A percentile compares a stretch with the other conserved stretches of the same genome.
phyloP scores from a whole-genome alignment of 2,797 vertebrate genomes.

The Bufotes viridis region DNA sequence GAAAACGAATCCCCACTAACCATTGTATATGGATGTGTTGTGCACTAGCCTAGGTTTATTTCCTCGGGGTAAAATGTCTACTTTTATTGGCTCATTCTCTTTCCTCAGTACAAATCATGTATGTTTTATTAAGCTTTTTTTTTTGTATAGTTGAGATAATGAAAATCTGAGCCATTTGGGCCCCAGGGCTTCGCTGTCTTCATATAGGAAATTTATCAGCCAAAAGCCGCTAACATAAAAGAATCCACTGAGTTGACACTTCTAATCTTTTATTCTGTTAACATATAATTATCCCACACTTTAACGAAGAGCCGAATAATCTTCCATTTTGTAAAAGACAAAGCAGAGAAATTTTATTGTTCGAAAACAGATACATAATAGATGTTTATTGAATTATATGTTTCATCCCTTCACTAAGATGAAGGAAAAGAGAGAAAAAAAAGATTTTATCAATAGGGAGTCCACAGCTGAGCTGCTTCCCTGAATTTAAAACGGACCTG shows the following conservation, averaged over 20 bases:
- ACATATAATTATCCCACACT: slow-evolving; percentile 33
- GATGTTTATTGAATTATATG: not conserved
- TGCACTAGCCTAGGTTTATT: not conserved
- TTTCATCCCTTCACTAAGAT: not conserved
- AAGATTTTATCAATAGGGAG: not conserved
- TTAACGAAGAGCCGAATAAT: slow-evolving; percentile 45
- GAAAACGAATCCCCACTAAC: not conserved
- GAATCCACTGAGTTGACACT: slow-evolving; percentile 48
- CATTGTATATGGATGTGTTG: not conserved
- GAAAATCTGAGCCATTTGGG: slow-evolving; percentile 34
- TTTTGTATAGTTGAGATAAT: slow-evolving; percentile 48
- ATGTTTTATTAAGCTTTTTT: slow-evolving; percentile 44
- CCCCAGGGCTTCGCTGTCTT: slow-evolving; percentile 33
- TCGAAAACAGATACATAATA: slow-evolving; percentile 26
- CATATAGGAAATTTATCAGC: slow-evolving; percentile 50
- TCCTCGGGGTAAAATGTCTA: not conserved
- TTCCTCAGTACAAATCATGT: slow-evolving; percentile 25
- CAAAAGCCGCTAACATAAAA: slow-evolving; percentile 18
- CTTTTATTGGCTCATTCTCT: not conserved
- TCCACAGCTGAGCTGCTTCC: not conserved
- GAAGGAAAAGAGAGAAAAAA: not conserved
- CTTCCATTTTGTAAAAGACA: slow-evolving; percentile 28
- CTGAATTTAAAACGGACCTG: not conserved
- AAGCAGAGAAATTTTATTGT: slow-evolving; percentile 15
- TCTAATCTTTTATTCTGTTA: slow-evolving; percentile 58